Evolutionary conservation across 2,797 vertebrate species (phyloP).

Genomic region (Onychomys leucogaster): DNA sequence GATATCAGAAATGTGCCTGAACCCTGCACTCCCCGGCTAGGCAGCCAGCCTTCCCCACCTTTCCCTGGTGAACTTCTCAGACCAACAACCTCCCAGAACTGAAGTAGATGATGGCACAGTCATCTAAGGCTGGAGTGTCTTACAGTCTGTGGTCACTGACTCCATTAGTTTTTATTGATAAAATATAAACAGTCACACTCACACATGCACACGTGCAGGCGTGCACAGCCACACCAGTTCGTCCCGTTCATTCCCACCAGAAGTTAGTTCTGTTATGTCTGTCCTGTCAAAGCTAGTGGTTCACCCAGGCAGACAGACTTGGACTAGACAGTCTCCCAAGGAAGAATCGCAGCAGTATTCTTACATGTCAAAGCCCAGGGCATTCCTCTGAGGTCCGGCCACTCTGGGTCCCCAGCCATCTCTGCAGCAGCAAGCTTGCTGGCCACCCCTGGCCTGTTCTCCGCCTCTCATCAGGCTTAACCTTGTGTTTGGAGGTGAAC

Average conservation of each 20-base stretch:
- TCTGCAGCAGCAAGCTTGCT: not conserved
- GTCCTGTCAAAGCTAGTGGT: not conserved
- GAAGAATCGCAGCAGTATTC: not conserved
- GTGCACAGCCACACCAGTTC: not conserved
- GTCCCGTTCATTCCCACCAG: not conserved
- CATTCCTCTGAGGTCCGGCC: not conserved
- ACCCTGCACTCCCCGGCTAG: not conserved
- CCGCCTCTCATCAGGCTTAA: not conserved
- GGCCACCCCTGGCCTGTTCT: too few relatives aligned
- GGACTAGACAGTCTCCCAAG: not conserved
- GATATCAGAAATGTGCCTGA: not conserved
- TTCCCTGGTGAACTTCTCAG: not conserved
- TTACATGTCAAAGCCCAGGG: not conserved
- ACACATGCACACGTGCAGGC: too few relatives aligned
- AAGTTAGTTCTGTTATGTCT: not conserved
- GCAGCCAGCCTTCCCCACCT: not conserved
- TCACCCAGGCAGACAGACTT: not conserved
- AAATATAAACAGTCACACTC: not conserved
- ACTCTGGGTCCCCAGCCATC: not conserved
- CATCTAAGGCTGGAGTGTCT: not conserved
- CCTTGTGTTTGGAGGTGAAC: not conserved
- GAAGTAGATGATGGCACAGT: constrained; percentile 2
- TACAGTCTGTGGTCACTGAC: not conserved
- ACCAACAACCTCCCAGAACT: not conserved
- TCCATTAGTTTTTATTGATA: not conserved